Evolutionary conservation across 2,888 invertebrate genomes (phyloP), one percentile per base, ranked within the genome.

Genomic region (Hydrotaea cyrtoneurina): DNA sequence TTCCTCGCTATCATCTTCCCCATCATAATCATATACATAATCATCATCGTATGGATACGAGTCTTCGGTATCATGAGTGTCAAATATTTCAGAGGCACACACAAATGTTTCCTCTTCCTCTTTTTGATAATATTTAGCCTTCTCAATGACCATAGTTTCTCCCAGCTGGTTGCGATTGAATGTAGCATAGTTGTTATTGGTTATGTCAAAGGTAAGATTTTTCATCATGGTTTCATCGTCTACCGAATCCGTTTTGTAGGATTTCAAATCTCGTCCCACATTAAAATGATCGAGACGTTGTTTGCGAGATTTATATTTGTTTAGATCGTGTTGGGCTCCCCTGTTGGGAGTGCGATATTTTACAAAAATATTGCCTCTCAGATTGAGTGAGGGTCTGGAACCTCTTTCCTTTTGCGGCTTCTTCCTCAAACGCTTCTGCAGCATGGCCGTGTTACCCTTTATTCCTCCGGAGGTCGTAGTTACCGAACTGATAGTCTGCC

Each of bases 331-430:
- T 57, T 85, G 19, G 11, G 46, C 78, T 17, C n/a, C 76, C 55
- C 85, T 83, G 50, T 82, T 85, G 17, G 87, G 87, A 4, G 87
- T 87, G 1, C 87, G 87, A 76, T 86, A 85, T 21, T 87, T 88
- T 4, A 87, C 86, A 80, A 89, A 89, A 23, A 89, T 87, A 73
- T 87, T 88, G 5, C 90, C 89, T 15, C 88, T 85, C 43, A 89
- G 36, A 43, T 86, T 86, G 0, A 91, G 80, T 4, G 90, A 77
- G 36, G 87, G 59, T 62, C 87, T 72, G 53, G 87, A 4, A 50
- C 79, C 77, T 43, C 83, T 86, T 62, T 86, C 86, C 11, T 78
- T 84, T 19, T 81, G 86, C 3, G 87, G 80, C 46, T 69, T 69
- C 4, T 83, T 75, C 4, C 76, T 66, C 8, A 79, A n/a, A 23